Conservation (phyloP, 1,140 invertebrate species). For the Watersipora subatra region DNA sequence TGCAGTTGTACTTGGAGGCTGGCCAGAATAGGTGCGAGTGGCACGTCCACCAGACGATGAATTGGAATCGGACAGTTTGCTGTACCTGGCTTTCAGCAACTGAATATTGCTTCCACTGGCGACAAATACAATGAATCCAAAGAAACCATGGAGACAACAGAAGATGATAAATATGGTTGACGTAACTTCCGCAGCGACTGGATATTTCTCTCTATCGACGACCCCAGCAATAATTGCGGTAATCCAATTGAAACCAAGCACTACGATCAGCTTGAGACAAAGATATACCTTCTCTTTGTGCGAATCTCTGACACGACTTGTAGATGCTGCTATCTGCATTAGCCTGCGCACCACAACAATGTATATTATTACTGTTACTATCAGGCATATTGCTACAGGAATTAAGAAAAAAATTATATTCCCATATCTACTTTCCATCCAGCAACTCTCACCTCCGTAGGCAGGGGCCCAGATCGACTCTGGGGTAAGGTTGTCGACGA, state of each 20-base stretch:
- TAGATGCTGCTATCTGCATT: not conserved
- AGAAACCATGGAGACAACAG: not conserved
- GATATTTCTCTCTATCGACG: not conserved
- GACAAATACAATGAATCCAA: not conserved
- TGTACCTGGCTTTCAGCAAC: not conserved
- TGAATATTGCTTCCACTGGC: not conserved
- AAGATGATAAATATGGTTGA: not conserved
- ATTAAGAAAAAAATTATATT: slow-evolving; percentile 27
- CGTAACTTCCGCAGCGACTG: not conserved
- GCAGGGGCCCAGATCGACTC: slow-evolving; percentile 8
- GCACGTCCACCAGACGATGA: not conserved
- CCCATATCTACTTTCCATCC: slow-evolving; percentile 26
- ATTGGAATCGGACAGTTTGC: not conserved
- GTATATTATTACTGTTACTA: slow-evolving; percentile 26
- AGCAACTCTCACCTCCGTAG: slow-evolving; percentile 33
- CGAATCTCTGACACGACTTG: not conserved
- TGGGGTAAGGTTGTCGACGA: slow-evolving; percentile 32
- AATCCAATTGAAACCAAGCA: not conserved
- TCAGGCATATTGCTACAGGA: slow-evolving; percentile 25
- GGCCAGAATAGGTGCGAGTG: not conserved
- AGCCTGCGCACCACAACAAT: not conserved
- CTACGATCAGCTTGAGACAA: not conserved
- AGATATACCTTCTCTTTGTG: slow-evolving; percentile 1
- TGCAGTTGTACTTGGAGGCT: not conserved
- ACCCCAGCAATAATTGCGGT: not conserved